phyloP scores from a whole-genome alignment of 1,140 invertebrate genomes.

The Spodoptera frugiperda region DNA sequence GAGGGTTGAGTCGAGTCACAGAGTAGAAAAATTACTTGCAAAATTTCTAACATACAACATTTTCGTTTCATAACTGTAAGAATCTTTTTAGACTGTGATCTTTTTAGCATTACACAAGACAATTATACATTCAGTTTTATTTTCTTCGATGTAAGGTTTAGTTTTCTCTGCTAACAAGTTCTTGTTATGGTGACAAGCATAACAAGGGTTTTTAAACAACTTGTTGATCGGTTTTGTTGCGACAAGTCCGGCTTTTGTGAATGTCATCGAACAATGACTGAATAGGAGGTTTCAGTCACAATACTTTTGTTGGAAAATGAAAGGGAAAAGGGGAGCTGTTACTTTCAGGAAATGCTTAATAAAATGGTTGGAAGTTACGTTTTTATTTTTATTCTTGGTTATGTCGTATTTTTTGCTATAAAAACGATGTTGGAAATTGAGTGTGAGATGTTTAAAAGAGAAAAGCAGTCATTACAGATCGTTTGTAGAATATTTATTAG shows the following conservation, averaged over 20 bases:
- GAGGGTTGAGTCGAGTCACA: conserved; percentile 61
- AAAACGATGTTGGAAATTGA: neutral
- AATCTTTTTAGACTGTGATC: conserved; percentile 5
- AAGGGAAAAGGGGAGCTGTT: conserved; percentile 53
- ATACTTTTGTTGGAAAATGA: conserved; percentile 52
- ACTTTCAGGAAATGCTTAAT: conserved; percentile 44
- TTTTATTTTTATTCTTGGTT: conserved; percentile 1
- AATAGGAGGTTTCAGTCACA: conserved; percentile 61
- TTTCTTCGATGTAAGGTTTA: conserved; percentile 31
- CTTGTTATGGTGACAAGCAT: conserved; percentile 36
- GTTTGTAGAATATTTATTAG: no score
- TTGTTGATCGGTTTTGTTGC: conserved; percentile 74
- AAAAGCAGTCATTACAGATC: no score
- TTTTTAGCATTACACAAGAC: neutral
- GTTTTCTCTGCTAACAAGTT: conserved; percentile 38
- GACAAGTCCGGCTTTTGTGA: conserved; percentile 68
- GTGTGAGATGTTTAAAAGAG: no score
- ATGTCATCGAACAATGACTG: conserved; percentile 64
- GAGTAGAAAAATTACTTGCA: conserved; percentile 44
- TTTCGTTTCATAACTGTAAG: neutral
- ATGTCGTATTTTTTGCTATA: neutral
- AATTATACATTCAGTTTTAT: neutral
- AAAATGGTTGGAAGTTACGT: conserved; percentile 18
- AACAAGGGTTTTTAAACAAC: conserved; percentile 59
- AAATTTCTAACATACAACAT: conserved; percentile 36